Conservation (phyloP, 2,113 vertebrate species). For the Emydocephalus ijimae region DNA sequence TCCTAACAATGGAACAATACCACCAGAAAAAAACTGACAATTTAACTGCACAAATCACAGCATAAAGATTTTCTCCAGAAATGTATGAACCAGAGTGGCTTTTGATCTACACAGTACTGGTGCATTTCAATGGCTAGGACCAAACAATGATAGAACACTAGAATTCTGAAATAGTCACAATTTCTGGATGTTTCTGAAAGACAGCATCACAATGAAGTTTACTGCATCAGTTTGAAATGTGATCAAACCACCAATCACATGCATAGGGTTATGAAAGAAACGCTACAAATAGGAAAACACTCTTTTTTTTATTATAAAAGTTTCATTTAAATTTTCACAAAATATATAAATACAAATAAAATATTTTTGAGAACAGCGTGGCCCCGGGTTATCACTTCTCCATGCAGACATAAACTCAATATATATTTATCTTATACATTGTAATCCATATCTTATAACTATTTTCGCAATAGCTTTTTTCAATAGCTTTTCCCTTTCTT, state of each 20-base stretch:
- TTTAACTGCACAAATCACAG: neutral
- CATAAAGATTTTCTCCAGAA: neutral
- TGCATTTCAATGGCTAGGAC: neutral
- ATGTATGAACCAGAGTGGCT: neutral
- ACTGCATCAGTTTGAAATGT: neutral
- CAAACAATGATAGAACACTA: neutral
- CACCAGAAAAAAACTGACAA: neutral
- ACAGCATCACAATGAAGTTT: neutral
- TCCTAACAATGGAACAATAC: neutral
- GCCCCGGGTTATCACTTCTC: no score
- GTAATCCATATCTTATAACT: no score
- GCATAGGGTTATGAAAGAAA: neutral
- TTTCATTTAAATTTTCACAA: no score
- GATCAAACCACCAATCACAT: neutral
- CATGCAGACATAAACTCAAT: no score
- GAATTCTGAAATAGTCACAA: neutral
- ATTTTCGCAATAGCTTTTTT: no score
- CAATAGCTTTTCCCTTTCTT: no score
- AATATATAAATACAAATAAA: no score
- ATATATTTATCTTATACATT: no score
- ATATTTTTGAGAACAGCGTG: no score
- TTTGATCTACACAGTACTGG: neutral
- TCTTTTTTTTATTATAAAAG: no score
- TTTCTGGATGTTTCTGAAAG: neutral
- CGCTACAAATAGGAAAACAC: neutral